Evolutionary conservation across 1,140 invertebrate species (phyloP), one percentile per base, ranked within the genome.

Genomic region (Anadara kagoshimensis): DNA sequence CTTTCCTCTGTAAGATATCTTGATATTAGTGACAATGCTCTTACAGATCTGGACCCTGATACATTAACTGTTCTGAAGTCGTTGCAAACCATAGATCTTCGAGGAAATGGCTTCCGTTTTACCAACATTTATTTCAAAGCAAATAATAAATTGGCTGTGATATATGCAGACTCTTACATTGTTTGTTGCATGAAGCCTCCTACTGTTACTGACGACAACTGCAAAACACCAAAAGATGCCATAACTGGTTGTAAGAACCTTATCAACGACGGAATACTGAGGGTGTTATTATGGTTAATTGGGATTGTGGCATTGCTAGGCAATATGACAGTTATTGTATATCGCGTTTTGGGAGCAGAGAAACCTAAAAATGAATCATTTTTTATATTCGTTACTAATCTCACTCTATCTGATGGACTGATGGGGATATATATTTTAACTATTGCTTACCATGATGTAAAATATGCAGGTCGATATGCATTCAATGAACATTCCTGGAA

Each of bases 211-310:
- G 26, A 20, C 7, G 66, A 78, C 43, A 74, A 69, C 0, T 83
- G 82, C 65, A 18, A 59, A 20, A 61, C 80, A 5, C 63, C 57
- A 14, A 24, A 45, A 36, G 78, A 80, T 29, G 54, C 62, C 10
- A 73, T 83, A 49, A 80, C 82, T 0, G 80, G 80, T 2, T 83
- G 82, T 65, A 53, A 47, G 1, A 64, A 80, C 24, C 64, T 83
- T 12, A 65, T 83, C 12, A 44, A 54, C 18, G 62, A 67, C 18
- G 65, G 63, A 22, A 14, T 62, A 4, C 47, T 80, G 0, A 47
- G 68, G 20, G 51, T 78, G 0, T 63, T 70, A 49, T 49, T 83
- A 12, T 82, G 76, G 78, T 41, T 82, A 8, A 65, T 74, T 7
- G 79, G 75, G 7, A 14, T 75, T 4, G 11, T 63, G 18, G 73